phyloP scores from a whole-genome alignment of 2,888 invertebrate species.

The Scaptodrosophila latifasciaeformis region DNA sequence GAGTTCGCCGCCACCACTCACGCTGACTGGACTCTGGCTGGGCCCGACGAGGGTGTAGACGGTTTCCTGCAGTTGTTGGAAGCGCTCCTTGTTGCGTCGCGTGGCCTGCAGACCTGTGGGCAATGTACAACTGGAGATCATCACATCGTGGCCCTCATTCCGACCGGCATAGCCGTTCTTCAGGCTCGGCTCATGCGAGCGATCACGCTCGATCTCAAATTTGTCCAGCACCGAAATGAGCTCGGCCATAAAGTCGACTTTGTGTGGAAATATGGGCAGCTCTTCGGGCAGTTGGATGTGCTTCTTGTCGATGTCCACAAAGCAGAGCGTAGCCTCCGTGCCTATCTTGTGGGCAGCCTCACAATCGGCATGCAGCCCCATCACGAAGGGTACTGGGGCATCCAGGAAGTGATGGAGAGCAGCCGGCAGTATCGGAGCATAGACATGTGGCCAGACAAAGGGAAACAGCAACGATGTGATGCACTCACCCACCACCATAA shows the following conservation, averaged over 20 bases:
- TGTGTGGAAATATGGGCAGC: constrained; percentile 93
- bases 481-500: constrained; percentile 98
- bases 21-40: constrained; percentile 21
- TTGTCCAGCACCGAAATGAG: constrained; percentile 84
- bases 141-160: constrained; percentile 77
- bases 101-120: constrained; percentile 77
- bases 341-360: constrained; percentile 81
- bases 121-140: constrained; percentile 87
- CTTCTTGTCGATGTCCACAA: constrained; percentile 96
- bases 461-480: constrained; percentile 93
- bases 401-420: constrained; percentile 96
- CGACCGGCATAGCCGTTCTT: constrained; percentile 64
- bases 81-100: constrained; percentile 78
- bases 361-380: constrained; percentile 87
- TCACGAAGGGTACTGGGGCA: constrained; percentile 99
- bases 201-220: constrained; percentile 78
- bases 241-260: constrained; percentile 90
- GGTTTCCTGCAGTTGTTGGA: constrained; percentile 80
- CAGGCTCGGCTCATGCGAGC: constrained; percentile 65
- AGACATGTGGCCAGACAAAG: constrained; percentile 98
- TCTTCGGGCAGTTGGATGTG: constrained; percentile 96
- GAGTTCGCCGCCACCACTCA: constrained; percentile 73
- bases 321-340: constrained; percentile 91
- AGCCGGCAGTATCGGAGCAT: constrained; percentile 98
- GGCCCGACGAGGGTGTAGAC: constrained; percentile 78